Percentiles rank a stretch among this genome's conserved stretches.
Conservation (phyloP, 2,797 vertebrate genomes). For the Smutsia temminckii region DNA sequence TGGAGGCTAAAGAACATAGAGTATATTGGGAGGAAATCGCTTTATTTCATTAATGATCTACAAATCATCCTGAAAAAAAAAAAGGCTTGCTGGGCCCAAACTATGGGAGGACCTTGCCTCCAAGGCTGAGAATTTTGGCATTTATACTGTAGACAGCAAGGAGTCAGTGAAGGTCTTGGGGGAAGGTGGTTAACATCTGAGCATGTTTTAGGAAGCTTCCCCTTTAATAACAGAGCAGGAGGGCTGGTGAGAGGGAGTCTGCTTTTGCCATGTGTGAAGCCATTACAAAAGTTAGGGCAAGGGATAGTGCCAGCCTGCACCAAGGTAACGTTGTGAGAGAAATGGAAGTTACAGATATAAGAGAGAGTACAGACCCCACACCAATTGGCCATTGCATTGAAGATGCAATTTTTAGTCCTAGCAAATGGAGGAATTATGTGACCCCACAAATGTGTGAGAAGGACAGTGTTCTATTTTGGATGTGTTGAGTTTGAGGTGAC, state of each 20-base stretch:
- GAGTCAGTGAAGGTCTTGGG: neutral
- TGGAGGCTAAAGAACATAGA: neutral
- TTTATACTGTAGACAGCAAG: neutral
- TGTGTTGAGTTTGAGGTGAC: slow-evolving; percentile 69
- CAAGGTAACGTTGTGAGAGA: neutral
- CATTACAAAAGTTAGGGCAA: neutral
- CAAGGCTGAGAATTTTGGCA: neutral
- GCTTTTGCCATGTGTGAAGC: neutral
- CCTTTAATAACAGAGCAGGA: neutral
- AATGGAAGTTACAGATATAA: neutral
- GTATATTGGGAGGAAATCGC: neutral
- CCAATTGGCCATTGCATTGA: neutral
- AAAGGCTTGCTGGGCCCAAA: neutral
- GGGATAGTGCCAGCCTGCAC: neutral
- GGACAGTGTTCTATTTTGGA: slow-evolving; percentile 67
- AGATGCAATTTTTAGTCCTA: slow-evolving; percentile 15
- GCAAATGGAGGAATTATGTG: neutral
- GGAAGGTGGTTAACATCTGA: neutral
- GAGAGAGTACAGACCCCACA: neutral
- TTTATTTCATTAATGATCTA: neutral
- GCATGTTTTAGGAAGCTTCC: neutral
- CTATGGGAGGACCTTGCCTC: neutral
- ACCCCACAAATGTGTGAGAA: slow-evolving; percentile 34
- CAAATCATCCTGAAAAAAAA: neutral
- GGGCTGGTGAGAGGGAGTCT: neutral